These are phyloP conservation scores for Tupiocoris notatus DNA, from an alignment of 2,888 invertebrate genomes.

Conservation along the genomic window DNA sequence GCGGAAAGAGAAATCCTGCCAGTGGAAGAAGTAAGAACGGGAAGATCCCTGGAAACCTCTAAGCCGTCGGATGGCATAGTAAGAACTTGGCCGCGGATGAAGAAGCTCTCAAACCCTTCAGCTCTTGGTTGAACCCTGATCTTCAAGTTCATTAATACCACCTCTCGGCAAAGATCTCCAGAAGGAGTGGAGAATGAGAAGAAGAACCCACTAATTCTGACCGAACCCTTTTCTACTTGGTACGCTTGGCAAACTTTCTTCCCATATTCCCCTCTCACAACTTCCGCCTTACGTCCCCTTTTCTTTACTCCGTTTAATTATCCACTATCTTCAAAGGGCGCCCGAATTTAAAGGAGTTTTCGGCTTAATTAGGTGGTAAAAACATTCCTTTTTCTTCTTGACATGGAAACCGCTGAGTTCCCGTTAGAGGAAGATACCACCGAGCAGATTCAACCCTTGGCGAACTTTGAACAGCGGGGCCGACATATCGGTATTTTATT, in stretches of 20 bases:
- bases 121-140: conserved; percentile 16
- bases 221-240: conserved; percentile 15
- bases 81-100: conserved; percentile 26
- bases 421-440: not conserved
- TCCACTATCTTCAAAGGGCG: conserved; percentile 29
- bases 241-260: conserved; percentile 28
- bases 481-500: too few relatives aligned
- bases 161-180: not conserved
- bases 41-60: not conserved
- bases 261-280: conserved; percentile 20
- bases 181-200: conserved; percentile 1
- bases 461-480: too few relatives aligned
- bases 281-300: not conserved
- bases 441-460: not conserved
- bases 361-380: conserved; percentile 28
- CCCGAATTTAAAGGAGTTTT: conserved; percentile 21
- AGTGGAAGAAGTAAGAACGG: not conserved
- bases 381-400: conserved; percentile 15
- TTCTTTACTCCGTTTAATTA: conserved; percentile 31
- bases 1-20: conserved; percentile 12
- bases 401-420: conserved; percentile 1
- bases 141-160: conserved; percentile 37
- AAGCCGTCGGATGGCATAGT: conserved; percentile 1
- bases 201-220: conserved; percentile 34
- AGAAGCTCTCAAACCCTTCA: conserved; percentile 5